These are phyloP conservation scores for Todus mexicanus DNA, from an alignment of 2,797 vertebrate species.

Conservation along the genomic window DNA sequence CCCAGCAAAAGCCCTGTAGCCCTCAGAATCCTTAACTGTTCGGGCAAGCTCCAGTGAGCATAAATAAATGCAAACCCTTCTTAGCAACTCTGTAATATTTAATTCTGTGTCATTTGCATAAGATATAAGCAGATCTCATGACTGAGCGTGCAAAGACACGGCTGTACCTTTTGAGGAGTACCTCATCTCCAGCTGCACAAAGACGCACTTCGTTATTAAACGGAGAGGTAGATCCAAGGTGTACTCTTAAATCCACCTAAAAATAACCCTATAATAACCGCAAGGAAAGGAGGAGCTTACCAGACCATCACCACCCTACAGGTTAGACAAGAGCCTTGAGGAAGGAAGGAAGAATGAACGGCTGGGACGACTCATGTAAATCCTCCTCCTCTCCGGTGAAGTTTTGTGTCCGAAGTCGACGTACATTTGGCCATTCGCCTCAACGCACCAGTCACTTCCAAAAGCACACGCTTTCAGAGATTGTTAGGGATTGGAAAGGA, in stretches of 20 bases:
- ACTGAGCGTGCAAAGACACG: neutral
- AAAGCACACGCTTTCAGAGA: rapidly evolving
- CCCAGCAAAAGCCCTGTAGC: neutral
- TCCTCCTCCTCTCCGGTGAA: neutral
- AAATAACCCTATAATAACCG: neutral
- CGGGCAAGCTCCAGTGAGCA: neutral
- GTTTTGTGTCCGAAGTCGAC: neutral
- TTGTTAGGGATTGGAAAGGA: too few species aligned
- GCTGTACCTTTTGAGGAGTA: neutral
- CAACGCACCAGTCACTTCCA: rapidly evolving
- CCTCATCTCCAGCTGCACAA: neutral
- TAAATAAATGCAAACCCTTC: neutral
- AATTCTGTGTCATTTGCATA: neutral
- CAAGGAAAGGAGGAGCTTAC: neutral
- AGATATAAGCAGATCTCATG: neutral
- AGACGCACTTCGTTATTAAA: neutral
- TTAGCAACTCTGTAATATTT: neutral
- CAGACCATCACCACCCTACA: neutral
- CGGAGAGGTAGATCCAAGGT: neutral
- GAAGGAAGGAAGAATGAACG: neutral
- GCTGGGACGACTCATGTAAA: neutral
- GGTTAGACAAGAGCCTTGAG: neutral
- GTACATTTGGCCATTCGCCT: neutral
- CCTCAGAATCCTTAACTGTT: neutral
- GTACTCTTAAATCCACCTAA: neutral